A percentile compares a stretch with the other conserved stretches of the same genome.
These are phyloP conservation scores for Serilophus lunatus DNA, from an alignment of 2,113 vertebrate species.

Conservation along the genomic window DNA sequence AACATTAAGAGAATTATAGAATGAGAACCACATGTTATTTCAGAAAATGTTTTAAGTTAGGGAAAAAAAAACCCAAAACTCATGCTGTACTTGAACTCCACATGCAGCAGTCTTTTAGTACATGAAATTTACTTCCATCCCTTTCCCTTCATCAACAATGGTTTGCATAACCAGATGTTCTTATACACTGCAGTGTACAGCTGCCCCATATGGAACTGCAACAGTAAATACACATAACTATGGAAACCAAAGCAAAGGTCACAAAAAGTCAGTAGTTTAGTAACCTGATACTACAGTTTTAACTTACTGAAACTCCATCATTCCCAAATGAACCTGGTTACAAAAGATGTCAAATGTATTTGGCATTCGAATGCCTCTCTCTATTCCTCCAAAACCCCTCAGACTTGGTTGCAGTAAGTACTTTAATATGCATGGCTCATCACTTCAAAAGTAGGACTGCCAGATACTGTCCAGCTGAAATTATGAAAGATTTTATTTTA, in stretches of 20 bases:
- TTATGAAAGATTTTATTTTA: neutral
- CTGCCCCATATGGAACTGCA: conserved; percentile 15
- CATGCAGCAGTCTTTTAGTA: neutral
- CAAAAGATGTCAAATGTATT: neutral
- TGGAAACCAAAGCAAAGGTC: conserved; percentile 27
- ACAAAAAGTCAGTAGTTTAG: neutral
- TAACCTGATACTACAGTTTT: neutral
- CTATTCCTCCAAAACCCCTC: neutral
- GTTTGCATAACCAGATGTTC: conserved; percentile 34
- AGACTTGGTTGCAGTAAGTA: neutral
- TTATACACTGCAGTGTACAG: neutral
- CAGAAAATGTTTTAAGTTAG: neutral
- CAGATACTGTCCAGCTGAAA: neutral
- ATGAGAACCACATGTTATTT: neutral
- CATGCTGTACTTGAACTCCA: neutral
- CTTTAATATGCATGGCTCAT: neutral
- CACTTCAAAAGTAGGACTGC: neutral
- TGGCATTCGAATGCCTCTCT: neutral
- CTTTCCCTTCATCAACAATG: neutral
- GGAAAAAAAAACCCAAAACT: neutral
- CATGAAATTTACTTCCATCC: neutral
- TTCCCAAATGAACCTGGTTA: neutral
- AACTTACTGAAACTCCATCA: neutral
- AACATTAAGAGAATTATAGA: neutral
- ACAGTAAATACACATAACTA: conserved; percentile 35